These are phyloP conservation scores for Oreochromis niloticus DNA, from an alignment of 2,113 vertebrate species.

Conservation along the genomic window DNA sequence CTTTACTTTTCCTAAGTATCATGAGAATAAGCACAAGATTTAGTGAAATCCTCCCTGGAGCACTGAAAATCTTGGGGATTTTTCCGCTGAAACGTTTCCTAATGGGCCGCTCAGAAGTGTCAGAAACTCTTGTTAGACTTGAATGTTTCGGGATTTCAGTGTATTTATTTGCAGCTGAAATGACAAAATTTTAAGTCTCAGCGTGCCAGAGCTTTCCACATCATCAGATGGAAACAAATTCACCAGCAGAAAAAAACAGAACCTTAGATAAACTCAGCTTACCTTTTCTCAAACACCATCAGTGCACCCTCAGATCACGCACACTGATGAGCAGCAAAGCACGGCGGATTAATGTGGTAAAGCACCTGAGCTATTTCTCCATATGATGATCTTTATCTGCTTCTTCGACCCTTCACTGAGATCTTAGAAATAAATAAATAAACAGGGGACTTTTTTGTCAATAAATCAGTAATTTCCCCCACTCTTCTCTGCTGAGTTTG, in stretches of 20 bases:
- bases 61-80: conserved; percentile 57
- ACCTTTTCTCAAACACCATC: background rate
- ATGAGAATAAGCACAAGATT: conserved; percentile 71
- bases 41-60: conserved; percentile 67
- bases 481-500: background rate
- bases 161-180: conserved; percentile 54
- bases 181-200: conserved; percentile 29
- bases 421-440: background rate
- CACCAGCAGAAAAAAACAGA: background rate
- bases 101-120: conserved; percentile 59
- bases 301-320: accelerated
- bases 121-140: conserved; percentile 43
- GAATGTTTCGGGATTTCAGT: conserved; percentile 28
- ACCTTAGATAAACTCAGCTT: background rate
- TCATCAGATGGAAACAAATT: background rate
- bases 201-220: conserved; percentile 21
- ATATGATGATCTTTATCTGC: background rate
- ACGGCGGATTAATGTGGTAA: background rate
- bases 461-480: background rate
- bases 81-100: conserved; percentile 55
- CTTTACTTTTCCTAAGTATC: conserved; percentile 71
- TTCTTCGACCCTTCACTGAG: background rate
- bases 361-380: background rate
- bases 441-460: background rate
- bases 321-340: background rate